These are phyloP conservation scores for Araneus ventricosus DNA, from an alignment of 1,140 invertebrate genomes.

Conservation along the genomic window DNA sequence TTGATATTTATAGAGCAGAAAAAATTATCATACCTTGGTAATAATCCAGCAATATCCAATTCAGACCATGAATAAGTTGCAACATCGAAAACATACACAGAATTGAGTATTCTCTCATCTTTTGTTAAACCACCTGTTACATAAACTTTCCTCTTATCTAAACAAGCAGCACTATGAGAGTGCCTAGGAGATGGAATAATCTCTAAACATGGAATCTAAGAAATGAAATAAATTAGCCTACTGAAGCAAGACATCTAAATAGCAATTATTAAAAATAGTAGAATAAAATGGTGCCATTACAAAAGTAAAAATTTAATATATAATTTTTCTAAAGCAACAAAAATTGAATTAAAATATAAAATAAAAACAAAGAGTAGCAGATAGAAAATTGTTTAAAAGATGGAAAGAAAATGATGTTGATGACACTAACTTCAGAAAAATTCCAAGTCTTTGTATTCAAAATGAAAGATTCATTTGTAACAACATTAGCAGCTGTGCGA, in stretches of 20 bases:
- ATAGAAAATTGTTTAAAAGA: no score
- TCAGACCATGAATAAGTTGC: slow-evolving; percentile 77
- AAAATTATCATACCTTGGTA: slow-evolving; percentile 75
- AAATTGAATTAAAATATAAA: background rate
- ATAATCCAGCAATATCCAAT: slow-evolving; percentile 75
- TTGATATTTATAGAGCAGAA: background rate
- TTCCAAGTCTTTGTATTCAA: slow-evolving; percentile 77
- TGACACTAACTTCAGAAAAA: slow-evolving; percentile 78
- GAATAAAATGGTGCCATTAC: background rate
- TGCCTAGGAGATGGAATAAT: slow-evolving; percentile 76
- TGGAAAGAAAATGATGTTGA: no score
- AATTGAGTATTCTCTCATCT: slow-evolving; percentile 78
- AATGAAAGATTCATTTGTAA: slow-evolving; percentile 77
- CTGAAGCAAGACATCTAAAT: background rate
- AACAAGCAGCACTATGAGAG: slow-evolving; percentile 79
- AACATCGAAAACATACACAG: slow-evolving; percentile 78
- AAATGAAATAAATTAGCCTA: background rate
- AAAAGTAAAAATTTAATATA: background rate
- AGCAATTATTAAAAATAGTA: background rate
- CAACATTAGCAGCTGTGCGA: slow-evolving; percentile 75
- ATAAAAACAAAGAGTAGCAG: background rate
- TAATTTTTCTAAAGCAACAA: background rate
- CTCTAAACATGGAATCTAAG: background rate
- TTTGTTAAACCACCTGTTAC: slow-evolving; percentile 80
- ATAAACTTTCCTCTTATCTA: slow-evolving; percentile 78